phyloP scores from a whole-genome alignment of 2,888 invertebrate species.

The Agriopis marginaria region DNA sequence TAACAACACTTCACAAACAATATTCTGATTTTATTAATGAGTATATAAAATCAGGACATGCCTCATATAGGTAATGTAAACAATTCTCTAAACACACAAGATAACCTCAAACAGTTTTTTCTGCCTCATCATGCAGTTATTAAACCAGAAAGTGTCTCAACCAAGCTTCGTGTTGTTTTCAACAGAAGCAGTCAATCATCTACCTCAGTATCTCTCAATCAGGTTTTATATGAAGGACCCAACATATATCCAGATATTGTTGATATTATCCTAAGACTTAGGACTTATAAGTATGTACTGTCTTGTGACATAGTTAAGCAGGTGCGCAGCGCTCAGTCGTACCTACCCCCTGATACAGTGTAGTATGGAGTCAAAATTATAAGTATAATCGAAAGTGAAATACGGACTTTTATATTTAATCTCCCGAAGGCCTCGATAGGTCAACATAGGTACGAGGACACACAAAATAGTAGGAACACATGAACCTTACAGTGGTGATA shows the following conservation, averaged over 20 bases:
- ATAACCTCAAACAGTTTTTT: neutral
- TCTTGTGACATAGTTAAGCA: slow-evolving; percentile 19
- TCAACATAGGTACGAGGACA: no score
- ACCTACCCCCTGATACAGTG: no score
- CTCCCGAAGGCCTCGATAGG: no score
- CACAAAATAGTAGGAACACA: no score
- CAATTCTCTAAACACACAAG: neutral
- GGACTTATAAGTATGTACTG: slow-evolving; percentile 15
- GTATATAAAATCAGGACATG: slow-evolving; percentile 18
- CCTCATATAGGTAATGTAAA: slow-evolving; percentile 7
- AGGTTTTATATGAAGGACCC: slow-evolving; percentile 40
- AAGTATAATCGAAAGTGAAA: no score
- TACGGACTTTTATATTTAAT: no score
- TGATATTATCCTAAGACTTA: slow-evolving; percentile 27
- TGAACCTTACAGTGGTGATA: no score
- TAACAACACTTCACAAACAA: slow-evolving; percentile 15
- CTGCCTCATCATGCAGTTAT: slow-evolving; percentile 11
- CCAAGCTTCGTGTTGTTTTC: slow-evolving; percentile 14
- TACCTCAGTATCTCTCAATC: slow-evolving; percentile 34
- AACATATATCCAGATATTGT: slow-evolving; percentile 40
- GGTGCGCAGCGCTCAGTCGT: no score
- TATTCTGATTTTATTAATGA: slow-evolving; percentile 16
- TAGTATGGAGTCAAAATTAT: no score
- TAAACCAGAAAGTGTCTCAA: slow-evolving; percentile 16
- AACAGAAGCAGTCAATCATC: slow-evolving; percentile 13